Evolutionary conservation across 2,113 vertebrate species (phyloP), one percentile per base, ranked within the genome.

Genomic region (Rhineura floridana): DNA sequence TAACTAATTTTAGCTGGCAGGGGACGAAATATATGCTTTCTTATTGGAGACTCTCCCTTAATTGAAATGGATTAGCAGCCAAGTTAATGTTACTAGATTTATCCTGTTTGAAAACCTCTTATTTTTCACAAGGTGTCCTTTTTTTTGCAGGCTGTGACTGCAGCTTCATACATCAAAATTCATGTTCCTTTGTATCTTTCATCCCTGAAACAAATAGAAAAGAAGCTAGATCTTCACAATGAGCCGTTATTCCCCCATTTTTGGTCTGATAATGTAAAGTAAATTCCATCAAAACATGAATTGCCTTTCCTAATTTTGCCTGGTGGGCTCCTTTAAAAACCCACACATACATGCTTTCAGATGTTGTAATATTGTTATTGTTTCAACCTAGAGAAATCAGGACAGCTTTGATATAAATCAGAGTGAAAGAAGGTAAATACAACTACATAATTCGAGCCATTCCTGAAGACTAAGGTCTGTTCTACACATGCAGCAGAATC

Each of bases 371-470:
- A 15, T 42, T 77, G 55, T 46, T 76, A 67, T 13, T 36, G 84
- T 86, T 86, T 46, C 75, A 59, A 50, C 46, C 76, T n/a, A 79
- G 13, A 48, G 42, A 78, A 65, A 46, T 44, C 6, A n/a, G 75
- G 50, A 67, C 76, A 86, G 75, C n/a, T 86, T 69, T 79, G 46
- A 28, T 48, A 48, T 83, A 48, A 83, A 69, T 83, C 46, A 69
- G 19, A 50, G 19, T 80, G 77, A 77, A 79, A 79, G 77, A 39
- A 52, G n/a, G 48, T 79, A 39, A 39, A 28, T 86, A 50, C 65
- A 83, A 69, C 46, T 13, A 28, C 46, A 50, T 86, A 30, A 69
- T 86, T 86, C 28, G 44, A 78, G 46, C 48, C 13, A 67, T 39
- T 28, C 25, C 44, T 67, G 36, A 78, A 86, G 69, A 65, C 17